phyloP scores from a whole-genome alignment of 1,140 invertebrate genomes.

The Belonocnema kinseyi region DNA sequence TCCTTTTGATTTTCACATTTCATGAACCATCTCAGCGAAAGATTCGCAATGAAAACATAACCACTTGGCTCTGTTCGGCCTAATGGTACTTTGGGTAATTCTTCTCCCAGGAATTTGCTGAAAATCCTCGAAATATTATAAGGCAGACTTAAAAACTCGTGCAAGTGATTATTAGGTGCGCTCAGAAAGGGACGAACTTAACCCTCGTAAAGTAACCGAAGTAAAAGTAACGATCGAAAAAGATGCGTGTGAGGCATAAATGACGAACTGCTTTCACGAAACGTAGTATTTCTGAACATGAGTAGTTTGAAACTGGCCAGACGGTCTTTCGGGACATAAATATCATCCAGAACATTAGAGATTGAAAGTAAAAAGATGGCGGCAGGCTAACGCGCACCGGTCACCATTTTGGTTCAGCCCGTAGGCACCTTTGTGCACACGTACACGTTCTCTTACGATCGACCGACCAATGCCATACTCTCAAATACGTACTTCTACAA shows the following conservation, averaged over 20 bases:
- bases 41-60: conserved; percentile 30
- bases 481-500: conserved; percentile 25
- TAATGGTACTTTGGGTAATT: conserved; percentile 7
- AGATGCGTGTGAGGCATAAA: conserved; percentile 50
- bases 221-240: conserved; percentile 49
- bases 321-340: conserved; percentile 41
- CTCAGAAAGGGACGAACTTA: conserved; percentile 50
- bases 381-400: conserved; percentile 39
- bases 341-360: conserved; percentile 32
- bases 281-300: conserved; percentile 23
- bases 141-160: conserved; percentile 39
- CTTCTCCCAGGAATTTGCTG: conserved; percentile 22
- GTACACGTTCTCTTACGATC: conserved; percentile 8
- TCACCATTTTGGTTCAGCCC: conserved; percentile 53
- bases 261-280: conserved; percentile 51
- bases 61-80: conserved; percentile 15
- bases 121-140: conserved; percentile 28
- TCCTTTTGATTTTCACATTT: conserved; percentile 17
- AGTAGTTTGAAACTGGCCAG: conserved; percentile 34
- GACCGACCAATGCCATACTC: conserved; percentile 20
- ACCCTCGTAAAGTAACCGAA: conserved; percentile 39
- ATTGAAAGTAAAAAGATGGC: conserved; percentile 47
- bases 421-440: conserved; percentile 38
- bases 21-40: conserved; percentile 3
- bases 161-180: conserved; percentile 54